Evolutionary conservation across 2,797 vertebrate species (phyloP).

Genomic region (Argya squamiceps): DNA sequence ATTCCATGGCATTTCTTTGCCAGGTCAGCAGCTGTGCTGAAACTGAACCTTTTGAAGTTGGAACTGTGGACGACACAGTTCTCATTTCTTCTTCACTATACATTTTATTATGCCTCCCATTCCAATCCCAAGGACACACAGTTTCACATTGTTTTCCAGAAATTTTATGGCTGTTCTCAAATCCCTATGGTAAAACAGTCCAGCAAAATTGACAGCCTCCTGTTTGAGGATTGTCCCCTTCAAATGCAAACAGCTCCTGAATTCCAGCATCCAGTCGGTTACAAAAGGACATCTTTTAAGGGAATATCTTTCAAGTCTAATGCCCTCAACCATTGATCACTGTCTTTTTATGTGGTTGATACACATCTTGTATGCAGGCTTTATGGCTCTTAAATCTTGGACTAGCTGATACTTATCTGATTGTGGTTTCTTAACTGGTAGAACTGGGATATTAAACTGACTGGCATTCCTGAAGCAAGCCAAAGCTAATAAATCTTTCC

Average conservation of each 20-base stretch:
- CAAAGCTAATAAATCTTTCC: not conserved
- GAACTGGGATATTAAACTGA: not conserved
- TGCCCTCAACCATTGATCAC: not conserved
- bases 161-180: not conserved
- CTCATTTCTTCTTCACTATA: not conserved
- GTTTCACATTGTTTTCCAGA: not conserved
- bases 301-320: not conserved
- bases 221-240: not conserved
- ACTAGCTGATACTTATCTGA: not conserved
- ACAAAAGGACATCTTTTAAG: not conserved
- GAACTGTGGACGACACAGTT: not conserved
- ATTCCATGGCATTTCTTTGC: not conserved
- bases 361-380: not conserved
- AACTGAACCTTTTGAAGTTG: not conserved
- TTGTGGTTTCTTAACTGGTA: not conserved
- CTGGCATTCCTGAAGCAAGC: not conserved
- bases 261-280: not conserved
- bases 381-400: not conserved
- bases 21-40: not conserved
- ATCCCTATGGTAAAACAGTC: not conserved
- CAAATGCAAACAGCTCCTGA: not conserved
- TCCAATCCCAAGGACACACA: not conserved
- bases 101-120: not conserved
- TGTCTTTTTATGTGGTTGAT: not conserved
- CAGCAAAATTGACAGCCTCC: not conserved